Evolutionary conservation across 2,113 vertebrate species (phyloP).

Genomic region (Serinus canaria): DNA sequence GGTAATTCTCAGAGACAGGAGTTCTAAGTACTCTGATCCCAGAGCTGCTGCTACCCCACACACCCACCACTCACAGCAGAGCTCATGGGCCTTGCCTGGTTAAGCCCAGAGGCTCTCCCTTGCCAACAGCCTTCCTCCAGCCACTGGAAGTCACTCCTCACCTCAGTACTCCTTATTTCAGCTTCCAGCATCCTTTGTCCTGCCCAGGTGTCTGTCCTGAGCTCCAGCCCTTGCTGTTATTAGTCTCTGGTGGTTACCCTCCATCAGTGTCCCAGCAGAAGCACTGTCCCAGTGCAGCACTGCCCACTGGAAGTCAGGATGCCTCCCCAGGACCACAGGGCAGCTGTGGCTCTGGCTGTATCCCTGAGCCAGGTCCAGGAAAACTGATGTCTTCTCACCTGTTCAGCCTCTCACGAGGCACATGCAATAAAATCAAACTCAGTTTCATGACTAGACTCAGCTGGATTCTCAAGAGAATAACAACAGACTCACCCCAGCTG

Average conservation of each 20-base stretch:
- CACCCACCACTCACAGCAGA: not conserved
- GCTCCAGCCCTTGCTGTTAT: not conserved
- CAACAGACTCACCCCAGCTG: not conserved
- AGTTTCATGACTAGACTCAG: not conserved
- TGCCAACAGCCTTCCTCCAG: not conserved
- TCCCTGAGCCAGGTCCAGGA: not conserved
- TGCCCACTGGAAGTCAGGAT: not conserved
- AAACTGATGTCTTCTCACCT: not conserved
- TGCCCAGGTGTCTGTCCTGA: not conserved
- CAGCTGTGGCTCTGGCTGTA: not conserved
- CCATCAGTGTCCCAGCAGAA: not conserved
- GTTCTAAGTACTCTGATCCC: not conserved
- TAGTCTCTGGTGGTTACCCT: not conserved
- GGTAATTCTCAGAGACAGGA: not conserved
- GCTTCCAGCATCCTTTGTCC: not conserved
- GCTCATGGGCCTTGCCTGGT: not conserved
- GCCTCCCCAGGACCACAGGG: not conserved
- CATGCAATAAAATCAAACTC: not conserved
- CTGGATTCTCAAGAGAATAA: not conserved
- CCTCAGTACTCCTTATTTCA: not conserved
- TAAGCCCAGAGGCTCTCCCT: not conserved
- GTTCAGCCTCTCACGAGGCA: not conserved
- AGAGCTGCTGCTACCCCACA: not conserved
- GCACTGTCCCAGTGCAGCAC: rapidly evolving
- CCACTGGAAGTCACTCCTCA: not conserved